Evolutionary conservation across 2,113 vertebrate species (phyloP), one percentile per base, ranked within the genome.

Genomic region (Bubalus kerabau): DNA sequence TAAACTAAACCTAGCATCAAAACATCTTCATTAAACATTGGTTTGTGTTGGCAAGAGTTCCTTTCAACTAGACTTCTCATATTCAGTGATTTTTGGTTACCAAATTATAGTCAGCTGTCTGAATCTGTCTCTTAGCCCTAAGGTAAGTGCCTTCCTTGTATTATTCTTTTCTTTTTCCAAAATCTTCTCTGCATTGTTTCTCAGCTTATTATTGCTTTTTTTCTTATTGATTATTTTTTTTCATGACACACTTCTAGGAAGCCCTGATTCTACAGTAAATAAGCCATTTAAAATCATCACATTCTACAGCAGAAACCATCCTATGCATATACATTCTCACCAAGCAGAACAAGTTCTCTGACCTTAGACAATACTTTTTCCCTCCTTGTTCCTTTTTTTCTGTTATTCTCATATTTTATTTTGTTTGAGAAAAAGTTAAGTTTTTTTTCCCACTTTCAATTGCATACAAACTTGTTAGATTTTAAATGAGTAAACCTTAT

Each of bases 301-400:
- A 81, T 14, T 67, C 2, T 59, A 64, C 93, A 67, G 6, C 19
- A 87, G 32, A 74, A 80, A 74, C 26, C 14, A 14, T 2, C 14
- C 1, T 82, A 3, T 8, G 2, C 0, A 7, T 71, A 6, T 26
- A 6, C 0, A 21, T 62, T 64, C 28, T 40, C 0, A 43, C 23
- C 5, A 43, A 3, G 6, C 1, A 7, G 15, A 28, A 40, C 23
- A 91, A 11, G 1, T 54, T 86, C 36, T 50, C 3, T 95, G n/a
- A 43, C 30, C 7, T 26, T 26, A 85, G 17, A 87, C 0, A 48
- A n/a, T 74, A 50, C 0, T 16, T 86, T 52, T 94, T 28, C 13
- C 14, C 13, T 60, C 0, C 4, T 90, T 48, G 17, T 52, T 62
- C 17, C 57, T 52, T 57, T 67, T 89, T 36, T 15, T n/a, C 48